Conservation (phyloP, 2,888 invertebrate genomes). For the Aspidiotus destructor region DNA sequence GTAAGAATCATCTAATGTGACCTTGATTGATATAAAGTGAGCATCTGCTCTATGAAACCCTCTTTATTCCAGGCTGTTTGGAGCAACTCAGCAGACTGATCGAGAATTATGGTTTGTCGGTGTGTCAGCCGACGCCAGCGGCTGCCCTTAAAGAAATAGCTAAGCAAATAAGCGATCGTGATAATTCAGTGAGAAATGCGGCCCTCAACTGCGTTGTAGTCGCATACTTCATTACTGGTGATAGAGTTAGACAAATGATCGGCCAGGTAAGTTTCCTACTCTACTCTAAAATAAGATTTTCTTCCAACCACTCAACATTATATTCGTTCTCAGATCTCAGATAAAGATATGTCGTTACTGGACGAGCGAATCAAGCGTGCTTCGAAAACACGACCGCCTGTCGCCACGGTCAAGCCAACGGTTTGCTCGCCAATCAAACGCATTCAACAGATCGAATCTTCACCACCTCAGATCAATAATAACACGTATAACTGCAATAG, state of each 20-base stretch:
- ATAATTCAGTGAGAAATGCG: slow-evolving; percentile 90
- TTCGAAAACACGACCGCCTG: slow-evolving; percentile 48
- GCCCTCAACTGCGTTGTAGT: slow-evolving; percentile 88
- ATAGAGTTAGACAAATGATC: slow-evolving; percentile 80
- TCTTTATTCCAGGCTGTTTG: slow-evolving; percentile 61
- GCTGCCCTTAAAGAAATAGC: slow-evolving; percentile 82
- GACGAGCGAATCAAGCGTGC: slow-evolving; percentile 94
- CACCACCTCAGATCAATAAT: slow-evolving; percentile 41
- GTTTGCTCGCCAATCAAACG: slow-evolving; percentile 42
- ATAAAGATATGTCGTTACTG: slow-evolving; percentile 86
- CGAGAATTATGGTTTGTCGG: slow-evolving; percentile 70
- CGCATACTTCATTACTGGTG: slow-evolving; percentile 83
- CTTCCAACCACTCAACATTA: neutral
- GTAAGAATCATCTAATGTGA: slow-evolving; percentile 41
- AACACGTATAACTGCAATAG: slow-evolving; percentile 32
- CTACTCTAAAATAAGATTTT: neutral
- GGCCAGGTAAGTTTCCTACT: slow-evolving; percentile 56
- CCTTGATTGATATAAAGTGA: neutral
- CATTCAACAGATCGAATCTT: slow-evolving; percentile 34
- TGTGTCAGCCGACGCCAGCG: slow-evolving; percentile 70
- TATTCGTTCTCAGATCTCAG: slow-evolving; percentile 56
- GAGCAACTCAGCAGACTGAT: slow-evolving; percentile 82
- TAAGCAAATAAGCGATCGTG: slow-evolving; percentile 88
- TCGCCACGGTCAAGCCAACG: slow-evolving; percentile 44
- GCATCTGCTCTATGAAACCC: neutral